Conservation (phyloP, 2,888 invertebrate genomes). For the Branchellion lobata region DNA sequence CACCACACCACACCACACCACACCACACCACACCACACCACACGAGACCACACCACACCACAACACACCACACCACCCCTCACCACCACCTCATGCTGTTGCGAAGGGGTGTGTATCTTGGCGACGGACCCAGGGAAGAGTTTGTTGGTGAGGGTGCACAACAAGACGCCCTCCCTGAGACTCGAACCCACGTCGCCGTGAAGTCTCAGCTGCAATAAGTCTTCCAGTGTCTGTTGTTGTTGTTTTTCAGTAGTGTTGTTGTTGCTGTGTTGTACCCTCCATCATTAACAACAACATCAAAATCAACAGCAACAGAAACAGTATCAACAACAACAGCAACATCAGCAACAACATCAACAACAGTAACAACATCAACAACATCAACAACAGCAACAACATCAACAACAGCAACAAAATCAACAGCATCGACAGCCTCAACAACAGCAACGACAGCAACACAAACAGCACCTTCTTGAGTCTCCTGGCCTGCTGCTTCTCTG, state of each 20-base stretch:
- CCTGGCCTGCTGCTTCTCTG: slow-evolving; percentile 80
- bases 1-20: too few relatives aligned
- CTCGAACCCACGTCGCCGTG: slow-evolving; percentile 76
- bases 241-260: too few relatives aligned
- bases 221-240: neutral
- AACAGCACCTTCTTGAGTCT: slow-evolving; percentile 74
- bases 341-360: too few relatives aligned
- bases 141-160: slow-evolving; percentile 91
- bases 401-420: too few relatives aligned
- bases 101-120: slow-evolving; percentile 83
- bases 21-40: neutral
- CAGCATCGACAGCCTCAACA: too few relatives aligned
- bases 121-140: slow-evolving; percentile 85
- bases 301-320: too few relatives aligned
- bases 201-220: neutral
- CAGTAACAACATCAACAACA: too few relatives aligned
- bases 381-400: too few relatives aligned
- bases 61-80: neutral
- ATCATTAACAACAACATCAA: too few relatives aligned
- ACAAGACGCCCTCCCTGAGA: slow-evolving; percentile 84
- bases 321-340: too few relatives aligned
- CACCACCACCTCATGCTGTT: slow-evolving; percentile 55
- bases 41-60: neutral
- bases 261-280: too few relatives aligned
- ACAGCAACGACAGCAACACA: slow-evolving; percentile 63